A percentile compares a stretch with the other conserved stretches of the same genome.
phyloP scores from a whole-genome alignment of 2,888 invertebrate species.

The Galerucella nymphaeae region DNA sequence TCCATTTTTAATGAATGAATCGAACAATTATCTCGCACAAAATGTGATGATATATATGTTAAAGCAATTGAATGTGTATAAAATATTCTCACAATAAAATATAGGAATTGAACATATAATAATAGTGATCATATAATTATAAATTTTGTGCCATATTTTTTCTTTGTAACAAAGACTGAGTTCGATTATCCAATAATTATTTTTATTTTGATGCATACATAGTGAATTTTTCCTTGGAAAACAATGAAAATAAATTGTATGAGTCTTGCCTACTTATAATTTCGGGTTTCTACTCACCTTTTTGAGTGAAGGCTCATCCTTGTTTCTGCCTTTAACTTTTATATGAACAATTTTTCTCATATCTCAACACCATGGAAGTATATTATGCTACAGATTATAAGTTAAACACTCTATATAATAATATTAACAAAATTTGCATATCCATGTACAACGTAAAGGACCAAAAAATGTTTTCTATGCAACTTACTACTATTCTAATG shows the following conservation, averaged over 20 bases:
- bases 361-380: too few relatives aligned
- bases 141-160: slow-evolving; percentile 44
- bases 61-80: slow-evolving; percentile 19
- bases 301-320: too few relatives aligned
- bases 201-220: slow-evolving; percentile 20
- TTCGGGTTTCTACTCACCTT: too few relatives aligned
- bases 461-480: too few relatives aligned
- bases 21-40: slow-evolving; percentile 8
- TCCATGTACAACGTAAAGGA: neutral
- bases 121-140: slow-evolving; percentile 29
- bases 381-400: too few relatives aligned
- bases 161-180: slow-evolving; percentile 42
- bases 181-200: slow-evolving; percentile 21
- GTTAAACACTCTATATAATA: neutral
- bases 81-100: slow-evolving; percentile 33
- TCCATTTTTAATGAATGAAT: neutral
- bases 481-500: too few relatives aligned
- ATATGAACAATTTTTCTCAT: too few relatives aligned
- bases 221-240: neutral
- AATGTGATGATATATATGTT: slow-evolving; percentile 18
- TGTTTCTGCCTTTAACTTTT: too few relatives aligned
- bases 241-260: too few relatives aligned
- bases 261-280: too few relatives aligned
- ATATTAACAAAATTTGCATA: neutral
- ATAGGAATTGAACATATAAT: slow-evolving; percentile 41